A percentile compares a stretch with the other conserved stretches of the same genome.
These are phyloP conservation scores for Brachirus orientalis DNA, from an alignment of 2,113 vertebrate genomes.

Conservation along the genomic window DNA sequence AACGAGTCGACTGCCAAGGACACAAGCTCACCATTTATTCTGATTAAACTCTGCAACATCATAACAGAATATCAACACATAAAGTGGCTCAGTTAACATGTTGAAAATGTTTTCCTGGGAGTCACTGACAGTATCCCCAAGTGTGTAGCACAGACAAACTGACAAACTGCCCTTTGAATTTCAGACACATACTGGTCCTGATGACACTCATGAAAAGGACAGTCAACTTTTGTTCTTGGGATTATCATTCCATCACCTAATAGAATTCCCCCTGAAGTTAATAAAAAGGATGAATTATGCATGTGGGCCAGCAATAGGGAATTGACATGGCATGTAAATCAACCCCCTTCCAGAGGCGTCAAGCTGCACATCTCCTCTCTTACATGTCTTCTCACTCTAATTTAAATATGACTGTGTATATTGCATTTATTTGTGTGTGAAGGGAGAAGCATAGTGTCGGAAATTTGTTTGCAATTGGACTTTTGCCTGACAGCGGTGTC, in stretches of 20 bases:
- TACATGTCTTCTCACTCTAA: constrained; percentile 40
- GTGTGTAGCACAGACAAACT: not conserved
- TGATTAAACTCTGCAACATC: constrained; percentile 29
- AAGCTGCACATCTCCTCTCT: constrained; percentile 41
- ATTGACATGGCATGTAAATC: constrained; percentile 78
- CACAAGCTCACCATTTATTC: constrained; percentile 33
- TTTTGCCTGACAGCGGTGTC: constrained; percentile 19
- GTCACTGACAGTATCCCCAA: constrained; percentile 23
- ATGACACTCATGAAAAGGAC: constrained; percentile 64
- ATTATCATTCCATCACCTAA: constrained; percentile 71
- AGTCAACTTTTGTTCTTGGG: constrained; percentile 68
- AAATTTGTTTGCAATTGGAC: constrained; percentile 56
- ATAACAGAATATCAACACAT: constrained; percentile 13
- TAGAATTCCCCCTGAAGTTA: constrained; percentile 75
- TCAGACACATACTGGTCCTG: constrained; percentile 19
- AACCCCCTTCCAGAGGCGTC: constrained; percentile 44
- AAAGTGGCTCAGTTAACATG: constrained; percentile 32
- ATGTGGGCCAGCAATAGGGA: constrained; percentile 59
- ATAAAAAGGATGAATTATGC: constrained; percentile 80
- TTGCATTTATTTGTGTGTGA: constrained; percentile 61
- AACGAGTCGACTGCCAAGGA: constrained; percentile 37
- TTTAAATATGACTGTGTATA: constrained; percentile 72
- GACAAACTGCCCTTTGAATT: constrained; percentile 7
- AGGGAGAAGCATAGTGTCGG: constrained; percentile 15
- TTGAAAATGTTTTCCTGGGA: constrained; percentile 9